These are phyloP conservation scores for Nothocercus nigrocapillus DNA, from an alignment of 2,113 vertebrate genomes.

Conservation along the genomic window DNA sequence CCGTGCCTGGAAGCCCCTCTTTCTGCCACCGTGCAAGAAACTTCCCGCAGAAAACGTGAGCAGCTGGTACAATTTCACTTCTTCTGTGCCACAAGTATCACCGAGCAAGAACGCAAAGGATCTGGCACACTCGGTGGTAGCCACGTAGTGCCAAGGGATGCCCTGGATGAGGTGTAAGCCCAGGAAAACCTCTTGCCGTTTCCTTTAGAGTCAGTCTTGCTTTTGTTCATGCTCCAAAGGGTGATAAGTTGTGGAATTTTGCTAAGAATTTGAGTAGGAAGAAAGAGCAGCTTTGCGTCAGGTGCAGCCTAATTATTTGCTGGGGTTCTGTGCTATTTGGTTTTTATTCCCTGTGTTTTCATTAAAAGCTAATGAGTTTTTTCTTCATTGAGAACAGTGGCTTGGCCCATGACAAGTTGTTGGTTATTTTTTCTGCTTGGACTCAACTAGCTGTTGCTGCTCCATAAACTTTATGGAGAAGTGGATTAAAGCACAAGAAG, in stretches of 20 bases:
- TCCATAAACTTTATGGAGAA: conserved; percentile 81
- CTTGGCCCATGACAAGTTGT: conserved; percentile 67
- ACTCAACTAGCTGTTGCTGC: conserved; percentile 77
- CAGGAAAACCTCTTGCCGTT: conserved; percentile 34
- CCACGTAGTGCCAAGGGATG: background rate
- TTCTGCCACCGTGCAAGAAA: background rate
- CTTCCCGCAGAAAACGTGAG: background rate
- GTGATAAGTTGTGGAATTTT: conserved; percentile 49
- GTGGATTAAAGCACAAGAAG: conserved; percentile 65
- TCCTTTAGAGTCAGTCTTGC: conserved; percentile 40
- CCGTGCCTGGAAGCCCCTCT: background rate
- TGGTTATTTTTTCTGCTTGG: conserved; percentile 44
- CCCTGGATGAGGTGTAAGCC: background rate
- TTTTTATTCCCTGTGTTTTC: conserved; percentile 80
- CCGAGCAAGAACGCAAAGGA: background rate
- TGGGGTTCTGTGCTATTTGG: conserved; percentile 72
- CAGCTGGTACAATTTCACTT: background rate
- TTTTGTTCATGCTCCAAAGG: conserved; percentile 49
- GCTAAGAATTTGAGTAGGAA: conserved; percentile 45
- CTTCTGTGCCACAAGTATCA: background rate
- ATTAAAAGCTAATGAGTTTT: conserved; percentile 79
- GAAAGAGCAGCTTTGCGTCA: conserved; percentile 58
- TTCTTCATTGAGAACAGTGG: conserved; percentile 72
- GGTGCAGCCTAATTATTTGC: conserved; percentile 73
- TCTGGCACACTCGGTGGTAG: background rate